Base-by-base conservation (phyloP, 2,888 invertebrate genomes). In the Megaustenia siamemsis region DNA sequence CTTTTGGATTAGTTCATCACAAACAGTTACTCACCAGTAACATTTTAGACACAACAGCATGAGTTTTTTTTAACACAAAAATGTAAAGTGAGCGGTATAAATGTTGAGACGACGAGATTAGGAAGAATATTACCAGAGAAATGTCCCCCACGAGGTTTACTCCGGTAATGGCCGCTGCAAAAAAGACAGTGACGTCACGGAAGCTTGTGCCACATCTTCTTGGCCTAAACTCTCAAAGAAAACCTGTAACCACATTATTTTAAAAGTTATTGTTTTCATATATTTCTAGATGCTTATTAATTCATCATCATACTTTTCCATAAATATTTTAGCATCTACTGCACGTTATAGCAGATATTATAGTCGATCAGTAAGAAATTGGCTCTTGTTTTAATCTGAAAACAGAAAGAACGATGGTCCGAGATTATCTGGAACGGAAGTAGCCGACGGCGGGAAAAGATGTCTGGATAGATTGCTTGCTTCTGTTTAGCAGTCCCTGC, bases 61-160 rank as follows among this genome's bases (percentile, higher is more conserved):
- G 32, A 2, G 5, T 75, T 75, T 5, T 49, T 28, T 75, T 28
- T 28, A 49, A 75, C 32, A 49, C 35, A 4, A 75, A 28, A 53
- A 75, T 28, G 15, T 12, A 75, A 45, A 32, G 49, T n/a, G 28
- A 15, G 28, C 21, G 49, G 3, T 32, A 49, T 4, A 28, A 28
- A 32, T 4, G 21, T 75, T 32, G 10, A 15, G n/a, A 49, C 2
- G 10, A 49, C 18, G 10, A n/a, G 15, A 28, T 75, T 2, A 49
- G 6, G 32, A 49, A 35, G 63, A 78, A 45, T 53, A 12, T 66
- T 71, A 80, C 73, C 84, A 66, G 75, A 49, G 53, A 71, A 63
- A 43, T 68, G 63, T 63, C 77, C 73, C 89, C 91, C 92, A 91
- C 92, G 92, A 91, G 92, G 92, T 90, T 87, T 86, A 56, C 86